A percentile compares a stretch with the other conserved stretches of the same genome.
phyloP scores from a whole-genome alignment of 2,888 invertebrate genomes.

The Microctonus aethiopoides region DNA sequence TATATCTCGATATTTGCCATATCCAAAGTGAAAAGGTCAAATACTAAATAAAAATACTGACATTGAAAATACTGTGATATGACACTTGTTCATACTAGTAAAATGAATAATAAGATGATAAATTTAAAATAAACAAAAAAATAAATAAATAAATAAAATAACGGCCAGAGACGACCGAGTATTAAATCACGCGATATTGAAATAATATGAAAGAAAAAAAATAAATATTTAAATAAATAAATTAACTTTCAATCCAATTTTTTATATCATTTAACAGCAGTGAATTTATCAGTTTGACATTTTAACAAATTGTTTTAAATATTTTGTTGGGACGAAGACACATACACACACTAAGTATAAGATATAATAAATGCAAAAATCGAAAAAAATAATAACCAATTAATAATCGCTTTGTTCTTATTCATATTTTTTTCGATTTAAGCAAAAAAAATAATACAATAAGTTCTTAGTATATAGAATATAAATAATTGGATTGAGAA shows the following conservation, averaged over 20 bases:
- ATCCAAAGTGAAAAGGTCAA: conserved; percentile 61
- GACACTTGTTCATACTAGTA: conserved; percentile 62
- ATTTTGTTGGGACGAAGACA: not conserved
- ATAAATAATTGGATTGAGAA: not conserved
- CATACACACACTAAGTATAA: not conserved
- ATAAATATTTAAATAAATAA: no score
- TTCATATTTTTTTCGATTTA: not conserved
- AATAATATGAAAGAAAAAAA: not conserved
- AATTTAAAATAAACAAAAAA: conserved; percentile 38
- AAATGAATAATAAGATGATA: conserved; percentile 44
- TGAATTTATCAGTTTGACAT: not conserved
- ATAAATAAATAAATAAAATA: conserved; percentile 30
- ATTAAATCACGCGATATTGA: not conserved
- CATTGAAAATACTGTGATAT: conserved; percentile 64
- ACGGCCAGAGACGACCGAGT: conserved; percentile 20
- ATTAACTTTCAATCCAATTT: not conserved
- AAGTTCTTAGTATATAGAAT: not conserved
- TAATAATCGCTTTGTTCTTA: not conserved
- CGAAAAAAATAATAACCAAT: not conserved
- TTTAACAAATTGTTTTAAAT: not conserved
- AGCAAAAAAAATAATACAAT: not conserved
- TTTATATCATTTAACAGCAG: not conserved
- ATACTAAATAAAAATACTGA: conserved; percentile 54
- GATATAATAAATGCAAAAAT: not conserved
- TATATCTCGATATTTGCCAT: conserved; percentile 64